Evolutionary conservation across 2,113 vertebrate species (phyloP), one percentile per base, ranked within the genome.

Genomic region (Scomber colias): DNA sequence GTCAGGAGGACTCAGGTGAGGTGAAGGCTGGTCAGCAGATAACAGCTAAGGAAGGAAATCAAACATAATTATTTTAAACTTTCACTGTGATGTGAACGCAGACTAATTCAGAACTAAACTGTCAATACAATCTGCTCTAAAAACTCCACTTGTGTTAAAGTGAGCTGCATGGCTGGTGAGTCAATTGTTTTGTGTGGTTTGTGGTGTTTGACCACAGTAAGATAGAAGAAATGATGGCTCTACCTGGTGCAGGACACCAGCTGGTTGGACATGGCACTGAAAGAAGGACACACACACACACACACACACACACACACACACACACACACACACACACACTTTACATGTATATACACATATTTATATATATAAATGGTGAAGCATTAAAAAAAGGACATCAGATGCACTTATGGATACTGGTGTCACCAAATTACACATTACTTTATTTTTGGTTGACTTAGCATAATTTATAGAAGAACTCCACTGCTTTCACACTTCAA

Each of bases 11-110:
- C 83, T 96, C 77, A 77, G 94, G 19, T 92, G 92, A 74, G 94
- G 61, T n/a, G 95, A 83, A 16, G 95, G 89, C 87, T 95, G 96
- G 15, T 94, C 94, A 85, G 95, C 81, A 17, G 95, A 60, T 0
- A 93, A 68, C 0, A 92, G 85, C 92, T 95, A 92, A 0, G 92
- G 82, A 51, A 93, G 60, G 15, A 75, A 84, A 75, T 63, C 16
- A 81, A 82, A 73, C 2, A 24, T 56, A 11, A n/a, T 60, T 13
- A 49, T 57, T 75, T 83, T 69, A 7, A 27, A 49, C 13, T 84
- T 82, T 64, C 14, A 77, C 27, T 57, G n/a, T 71, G 19, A 49
- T 54, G 17, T 9, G 49, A 60, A 76, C 48, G 44, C 7, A 77
- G 75, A 68, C 7, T 61, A 46, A 40, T 46, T 59, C 17, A 60